Base-by-base conservation (phyloP, 2,113 vertebrate species). In the Pristiophorus japonicus region DNA sequence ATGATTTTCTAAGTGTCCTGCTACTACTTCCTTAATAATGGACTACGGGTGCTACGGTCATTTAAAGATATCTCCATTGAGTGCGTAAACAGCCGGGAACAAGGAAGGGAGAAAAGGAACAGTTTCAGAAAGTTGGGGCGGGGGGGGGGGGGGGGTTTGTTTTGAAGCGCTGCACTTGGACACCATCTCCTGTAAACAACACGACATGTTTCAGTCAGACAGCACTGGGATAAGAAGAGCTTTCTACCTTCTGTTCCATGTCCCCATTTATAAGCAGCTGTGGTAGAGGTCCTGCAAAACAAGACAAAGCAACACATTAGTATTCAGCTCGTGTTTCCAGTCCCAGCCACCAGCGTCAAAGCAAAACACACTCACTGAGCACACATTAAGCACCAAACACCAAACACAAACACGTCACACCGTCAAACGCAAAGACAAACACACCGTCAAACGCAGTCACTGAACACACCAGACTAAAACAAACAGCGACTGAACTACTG, bases 201-300 rank as follows among this genome's bases (percentile, higher is more conserved):
- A 2, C 51, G 45, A 0, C 8, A 51, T 42, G 24, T 22, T 27
- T 87, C 16, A 91, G 59, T 22, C 1, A 91, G 55, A 92, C 30
- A 1, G 87, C 51, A 84, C 34, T 30, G 95, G 96, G 96, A 96
- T 96, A 96, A 96, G 81, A 87, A 66, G 51, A 30, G 4, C 88
- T 65, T 97, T 7, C 98, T 97, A 99, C 99, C 99, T 99, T 99
- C 96, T 97, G 96, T 70, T 97, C 98, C 95, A 98, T 96, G 62
- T 98, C 98, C 2, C 98, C 98, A 51, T 99, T 99, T 95, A 97
- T 95, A 78, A 98, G 96, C 45, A 98, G 98, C 96, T 98, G 97
- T 95, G 98, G 98, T 96, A 99, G 96, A 92, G 97, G 98, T 97
- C 98, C 98, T 99, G 97, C 10, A 95, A 90, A 66, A 96, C 27